phyloP scores from a whole-genome alignment of 2,888 invertebrate species.

The Acanthosoma haemorrhoidale region DNA sequence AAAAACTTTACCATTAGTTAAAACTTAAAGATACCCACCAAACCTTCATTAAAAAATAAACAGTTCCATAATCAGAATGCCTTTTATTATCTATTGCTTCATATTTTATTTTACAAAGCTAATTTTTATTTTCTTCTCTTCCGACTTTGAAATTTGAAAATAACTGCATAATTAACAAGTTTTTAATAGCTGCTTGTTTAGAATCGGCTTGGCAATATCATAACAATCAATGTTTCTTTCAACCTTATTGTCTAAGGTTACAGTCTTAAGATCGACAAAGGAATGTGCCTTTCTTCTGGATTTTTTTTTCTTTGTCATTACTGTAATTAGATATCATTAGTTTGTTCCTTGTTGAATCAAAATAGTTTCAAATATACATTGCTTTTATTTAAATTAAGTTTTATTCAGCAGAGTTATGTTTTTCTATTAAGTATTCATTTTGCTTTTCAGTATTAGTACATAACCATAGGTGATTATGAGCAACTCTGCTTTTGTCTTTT shows the following conservation, averaged over 20 bases:
- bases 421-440: neutral
- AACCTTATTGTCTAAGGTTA: neutral
- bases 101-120: too few relatives aligned
- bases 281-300: neutral
- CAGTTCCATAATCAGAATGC: too few relatives aligned
- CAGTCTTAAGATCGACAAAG: neutral
- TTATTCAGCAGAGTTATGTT: neutral
- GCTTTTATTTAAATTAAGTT: neutral
- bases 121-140: too few relatives aligned
- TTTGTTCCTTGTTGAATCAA: neutral
- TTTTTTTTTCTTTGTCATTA: conserved; percentile 1
- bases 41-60: too few relatives aligned
- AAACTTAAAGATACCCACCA: too few relatives aligned
- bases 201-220: neutral
- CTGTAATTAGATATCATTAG: neutral
- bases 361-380: neutral
- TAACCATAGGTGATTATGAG: too few relatives aligned
- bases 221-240: neutral
- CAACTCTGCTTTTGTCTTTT: too few relatives aligned
- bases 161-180: neutral
- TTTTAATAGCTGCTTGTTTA: neutral
- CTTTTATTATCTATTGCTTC: too few relatives aligned
- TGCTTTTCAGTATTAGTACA: neutral
- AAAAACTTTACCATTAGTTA: too few relatives aligned
- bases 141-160: neutral